These are phyloP conservation scores for Achroia grisella DNA, from an alignment of 1,140 invertebrate species.

Conservation along the genomic window DNA sequence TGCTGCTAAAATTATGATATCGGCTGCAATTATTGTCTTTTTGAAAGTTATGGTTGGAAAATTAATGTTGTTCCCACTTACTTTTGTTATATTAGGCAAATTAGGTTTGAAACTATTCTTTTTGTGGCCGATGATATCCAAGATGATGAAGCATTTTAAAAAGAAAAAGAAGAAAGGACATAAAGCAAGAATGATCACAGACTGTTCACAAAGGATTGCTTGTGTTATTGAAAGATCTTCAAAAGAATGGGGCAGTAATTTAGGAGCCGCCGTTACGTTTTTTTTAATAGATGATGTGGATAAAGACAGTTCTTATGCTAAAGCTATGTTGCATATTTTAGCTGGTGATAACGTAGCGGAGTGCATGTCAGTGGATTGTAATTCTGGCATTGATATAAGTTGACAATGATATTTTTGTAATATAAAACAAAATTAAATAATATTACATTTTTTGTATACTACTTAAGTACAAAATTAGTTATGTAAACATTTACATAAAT, in stretches of 20 bases:
- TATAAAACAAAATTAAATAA: too few relatives aligned
- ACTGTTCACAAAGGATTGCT: conserved; percentile 54
- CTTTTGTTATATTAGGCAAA: conserved; percentile 46
- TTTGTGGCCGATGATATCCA: conserved; percentile 60
- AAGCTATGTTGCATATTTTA: conserved; percentile 52
- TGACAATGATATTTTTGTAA: too few relatives aligned
- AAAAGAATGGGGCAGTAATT: conserved; percentile 42
- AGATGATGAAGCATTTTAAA: conserved; percentile 60
- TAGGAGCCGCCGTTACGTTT: conserved; percentile 53
- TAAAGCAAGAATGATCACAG: conserved; percentile 43
- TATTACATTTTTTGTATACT: too few relatives aligned
- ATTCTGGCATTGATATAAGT: conserved; percentile 31
- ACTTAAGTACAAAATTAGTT: background rate
- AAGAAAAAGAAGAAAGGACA: conserved; percentile 51
- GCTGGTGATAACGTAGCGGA: conserved; percentile 58
- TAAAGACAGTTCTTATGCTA: conserved; percentile 49
- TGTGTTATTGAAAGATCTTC: conserved; percentile 52
- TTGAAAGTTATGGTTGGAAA: conserved; percentile 56
- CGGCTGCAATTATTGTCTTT: conserved; percentile 45
- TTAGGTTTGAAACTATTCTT: conserved; percentile 52
- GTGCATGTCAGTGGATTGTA: conserved; percentile 66
- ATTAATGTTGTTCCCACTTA: conserved; percentile 47
- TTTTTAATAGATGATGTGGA: conserved; percentile 54
- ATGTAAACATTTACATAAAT: conserved; percentile 1
- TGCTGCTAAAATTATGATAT: conserved; percentile 64